Evolutionary conservation across 2,888 invertebrate species (phyloP).

Genomic region (Choristoneura rosaceana): DNA sequence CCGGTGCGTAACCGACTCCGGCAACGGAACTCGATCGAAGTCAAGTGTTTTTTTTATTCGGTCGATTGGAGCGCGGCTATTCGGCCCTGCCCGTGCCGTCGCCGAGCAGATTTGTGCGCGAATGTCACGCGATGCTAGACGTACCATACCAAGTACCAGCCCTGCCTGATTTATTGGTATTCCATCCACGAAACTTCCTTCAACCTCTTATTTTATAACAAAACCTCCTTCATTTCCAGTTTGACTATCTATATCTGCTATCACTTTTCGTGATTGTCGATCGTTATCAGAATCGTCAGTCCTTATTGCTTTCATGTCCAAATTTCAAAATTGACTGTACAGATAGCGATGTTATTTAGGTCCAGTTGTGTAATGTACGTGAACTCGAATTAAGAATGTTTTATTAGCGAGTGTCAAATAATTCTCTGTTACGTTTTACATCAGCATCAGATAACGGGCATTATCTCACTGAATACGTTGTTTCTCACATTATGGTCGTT

Average conservation of each 20-base stretch:
- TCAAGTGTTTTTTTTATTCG: conserved; percentile 62
- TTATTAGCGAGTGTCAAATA: conserved; percentile 31
- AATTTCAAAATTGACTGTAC: conserved; percentile 24
- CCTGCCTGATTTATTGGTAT: conserved; percentile 46
- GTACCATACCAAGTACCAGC: conserved; percentile 19
- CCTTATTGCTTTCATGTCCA: conserved; percentile 24
- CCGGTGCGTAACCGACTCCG: conserved; percentile 49
- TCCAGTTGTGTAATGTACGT: conserved; percentile 22
- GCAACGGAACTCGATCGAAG: conserved; percentile 57
- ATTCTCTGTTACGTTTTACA: conserved; percentile 31
- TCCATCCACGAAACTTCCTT: conserved; percentile 55
- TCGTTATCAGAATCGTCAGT: conserved; percentile 30
- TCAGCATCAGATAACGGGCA: conserved; percentile 28
- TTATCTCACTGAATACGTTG: conserved; percentile 30
- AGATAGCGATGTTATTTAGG: not conserved
- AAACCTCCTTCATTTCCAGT: conserved; percentile 6
- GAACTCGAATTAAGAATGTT: conserved; percentile 24
- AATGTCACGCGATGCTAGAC: conserved; percentile 62
- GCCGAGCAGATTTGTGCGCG: conserved; percentile 60
- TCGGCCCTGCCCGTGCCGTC: conserved; percentile 66
- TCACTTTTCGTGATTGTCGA: conserved; percentile 34
- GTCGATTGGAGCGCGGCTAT: conserved; percentile 59
- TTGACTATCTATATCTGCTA: conserved; percentile 27
- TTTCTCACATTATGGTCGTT: conserved; percentile 39
- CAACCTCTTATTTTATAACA: conserved; percentile 29